A percentile compares a stretch with the other conserved stretches of the same genome.
Evolutionary conservation across 2,888 invertebrate species (phyloP).

Genomic region (Tyria jacobaeae): DNA sequence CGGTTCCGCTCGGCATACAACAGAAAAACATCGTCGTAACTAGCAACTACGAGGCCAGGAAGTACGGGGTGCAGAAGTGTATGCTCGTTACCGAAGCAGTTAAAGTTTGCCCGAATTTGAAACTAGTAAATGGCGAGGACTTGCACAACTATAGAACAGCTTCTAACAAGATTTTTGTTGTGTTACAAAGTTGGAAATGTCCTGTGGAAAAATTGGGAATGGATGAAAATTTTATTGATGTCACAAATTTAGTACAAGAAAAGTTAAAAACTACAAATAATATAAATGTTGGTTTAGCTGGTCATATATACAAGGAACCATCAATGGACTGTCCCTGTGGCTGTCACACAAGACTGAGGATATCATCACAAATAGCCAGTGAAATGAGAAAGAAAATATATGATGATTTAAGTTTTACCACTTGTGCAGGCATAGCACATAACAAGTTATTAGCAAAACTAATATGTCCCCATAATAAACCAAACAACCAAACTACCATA

Average conservation of each 20-base stretch:
- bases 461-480: slow-evolving; percentile 90
- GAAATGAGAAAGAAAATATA: slow-evolving; percentile 91
- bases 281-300: slow-evolving; percentile 74
- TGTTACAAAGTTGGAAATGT: slow-evolving; percentile 90
- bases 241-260: slow-evolving; percentile 88
- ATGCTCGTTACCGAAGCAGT: slow-evolving; percentile 92
- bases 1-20: slow-evolving; percentile 92
- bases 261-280: slow-evolving; percentile 74
- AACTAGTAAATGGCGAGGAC: slow-evolving; percentile 94
- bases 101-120: slow-evolving; percentile 90
- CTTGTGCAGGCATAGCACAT: slow-evolving; percentile 93
- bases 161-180: slow-evolving; percentile 91
- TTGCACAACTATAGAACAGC: slow-evolving; percentile 92
- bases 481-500: slow-evolving; percentile 93
- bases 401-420: slow-evolving; percentile 90
- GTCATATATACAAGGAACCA: slow-evolving; percentile 86
- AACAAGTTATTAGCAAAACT: slow-evolving; percentile 95
- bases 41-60: slow-evolving; percentile 93
- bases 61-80: slow-evolving; percentile 91
- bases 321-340: slow-evolving; percentile 90
- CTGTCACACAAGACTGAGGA: slow-evolving; percentile 89
- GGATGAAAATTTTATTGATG: slow-evolving; percentile 95
- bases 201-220: slow-evolving; percentile 93
- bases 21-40: slow-evolving; percentile 95
- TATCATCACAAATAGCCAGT: slow-evolving; percentile 91